Base-by-base conservation (phyloP, 2,888 invertebrate genomes). In the Scaptomyza cyrtandrae region DNA sequence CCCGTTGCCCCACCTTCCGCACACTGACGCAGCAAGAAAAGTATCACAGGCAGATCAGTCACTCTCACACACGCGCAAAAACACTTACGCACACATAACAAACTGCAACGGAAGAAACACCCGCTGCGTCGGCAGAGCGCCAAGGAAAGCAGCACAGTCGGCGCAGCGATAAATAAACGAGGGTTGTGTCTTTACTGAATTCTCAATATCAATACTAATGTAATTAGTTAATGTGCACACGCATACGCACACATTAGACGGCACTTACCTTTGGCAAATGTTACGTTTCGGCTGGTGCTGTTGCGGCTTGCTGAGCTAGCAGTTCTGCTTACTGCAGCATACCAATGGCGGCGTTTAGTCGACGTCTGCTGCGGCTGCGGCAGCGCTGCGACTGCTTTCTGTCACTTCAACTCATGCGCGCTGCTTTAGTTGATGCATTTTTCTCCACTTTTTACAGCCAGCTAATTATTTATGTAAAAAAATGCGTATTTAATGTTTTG, bases 201-300 rank as follows among this genome's bases (percentile, higher is more conserved):
- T 6, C 6, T 45, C 10, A 35, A n/a, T 35, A 24, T 50, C 24
- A 31, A 49, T 46, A 56, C 53, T 54, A 71, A 48, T 57, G 45
- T 46, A 59, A 59, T 71, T 56, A 50, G 31, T 56, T 49, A 33
- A 53, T 19, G 56, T 45, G 58, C 50, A 54, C 13, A 33, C 46
- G 29, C 24, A 24, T 44, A 37, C 39, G 48, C 33, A 58, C 27
- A 65, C 57, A 69, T 56, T 50, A 73, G 37, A 59, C 46, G 45
- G 41, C 24, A 54, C 53, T 63, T 70, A 85, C 85, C 85, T 85
- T 85, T 85, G 85, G 85, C 80, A 84, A 86, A 81, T 62, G 86
- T 86, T 84, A 73, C 83, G 74, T 70, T 77, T 71, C 67, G 53
- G 57, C 49, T 71, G 61, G 48, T 60, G 65, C 62, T 69, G 66